These are phyloP conservation scores for Rhyzopertha dominica DNA, from an alignment of 1,140 invertebrate species.

Conservation along the genomic window DNA sequence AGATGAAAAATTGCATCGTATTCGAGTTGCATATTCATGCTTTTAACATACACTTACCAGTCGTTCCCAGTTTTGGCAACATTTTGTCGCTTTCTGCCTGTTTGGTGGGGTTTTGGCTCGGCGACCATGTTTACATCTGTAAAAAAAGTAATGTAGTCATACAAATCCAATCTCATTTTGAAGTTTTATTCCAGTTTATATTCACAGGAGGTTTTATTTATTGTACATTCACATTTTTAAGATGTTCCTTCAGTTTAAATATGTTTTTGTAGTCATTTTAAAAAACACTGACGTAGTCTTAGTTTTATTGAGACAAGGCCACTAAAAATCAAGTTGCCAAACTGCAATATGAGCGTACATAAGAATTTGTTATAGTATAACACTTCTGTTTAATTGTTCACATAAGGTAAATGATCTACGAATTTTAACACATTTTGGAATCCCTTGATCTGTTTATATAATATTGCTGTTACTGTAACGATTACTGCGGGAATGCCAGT, in stretches of 20 bases:
- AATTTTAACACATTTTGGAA: no score
- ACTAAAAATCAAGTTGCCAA: background rate
- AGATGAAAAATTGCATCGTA: background rate
- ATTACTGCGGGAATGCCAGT: no score
- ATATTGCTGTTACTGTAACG: no score
- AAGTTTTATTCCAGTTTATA: background rate
- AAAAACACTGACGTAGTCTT: background rate
- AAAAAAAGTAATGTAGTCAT: slow-evolving; percentile 39
- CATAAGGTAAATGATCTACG: no score
- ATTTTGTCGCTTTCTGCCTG: slow-evolving; percentile 72
- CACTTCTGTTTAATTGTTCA: no score
- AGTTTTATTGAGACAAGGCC: background rate
- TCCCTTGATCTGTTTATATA: no score
- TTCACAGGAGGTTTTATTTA: background rate
- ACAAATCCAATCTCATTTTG: background rate
- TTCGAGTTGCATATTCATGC: background rate
- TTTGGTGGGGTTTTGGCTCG: slow-evolving; percentile 77
- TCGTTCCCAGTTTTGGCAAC: slow-evolving; percentile 75
- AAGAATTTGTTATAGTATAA: no score
- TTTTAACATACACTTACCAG: slow-evolving; percentile 57
- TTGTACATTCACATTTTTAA: background rate
- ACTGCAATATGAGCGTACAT: no score
- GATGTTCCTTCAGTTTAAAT: background rate
- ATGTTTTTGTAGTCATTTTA: background rate
- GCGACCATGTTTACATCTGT: slow-evolving; percentile 79